phyloP scores from a whole-genome alignment of 2,888 invertebrate species.

The Spodoptera littoralis region DNA sequence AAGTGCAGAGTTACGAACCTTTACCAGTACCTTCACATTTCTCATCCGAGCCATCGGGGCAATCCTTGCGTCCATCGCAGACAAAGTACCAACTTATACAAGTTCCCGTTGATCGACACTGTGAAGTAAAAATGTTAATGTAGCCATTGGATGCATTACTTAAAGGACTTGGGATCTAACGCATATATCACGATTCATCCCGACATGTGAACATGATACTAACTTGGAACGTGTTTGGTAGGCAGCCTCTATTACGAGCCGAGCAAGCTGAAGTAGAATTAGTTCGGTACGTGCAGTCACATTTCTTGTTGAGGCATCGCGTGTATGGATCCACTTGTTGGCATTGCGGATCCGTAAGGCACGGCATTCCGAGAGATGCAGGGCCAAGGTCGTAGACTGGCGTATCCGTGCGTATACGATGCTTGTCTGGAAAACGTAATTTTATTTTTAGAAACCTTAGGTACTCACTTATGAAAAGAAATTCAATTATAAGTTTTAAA shows the following conservation, averaged over 20 bases:
- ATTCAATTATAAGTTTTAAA: neutral
- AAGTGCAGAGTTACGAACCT: conserved; percentile 79
- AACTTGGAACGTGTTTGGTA: conserved; percentile 95
- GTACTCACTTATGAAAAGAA: neutral
- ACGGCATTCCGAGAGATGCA: conserved; percentile 93
- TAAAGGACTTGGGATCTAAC: conserved; percentile 2
- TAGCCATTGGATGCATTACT: no score
- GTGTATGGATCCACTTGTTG: conserved; percentile 93
- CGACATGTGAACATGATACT: conserved; percentile 56
- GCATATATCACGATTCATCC: conserved; percentile 24
- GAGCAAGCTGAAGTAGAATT: conserved; percentile 91
- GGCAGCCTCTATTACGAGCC: conserved; percentile 93
- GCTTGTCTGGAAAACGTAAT: conserved; percentile 74
- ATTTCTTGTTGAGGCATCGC: conserved; percentile 92
- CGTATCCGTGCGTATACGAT: conserved; percentile 78
- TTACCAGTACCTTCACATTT: conserved; percentile 90
- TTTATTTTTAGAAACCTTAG: conserved; percentile 3
- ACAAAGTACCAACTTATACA: conserved; percentile 98
- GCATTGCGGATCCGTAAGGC: conserved; percentile 93
- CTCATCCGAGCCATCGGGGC: conserved; percentile 96
- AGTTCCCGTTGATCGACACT: conserved; percentile 95
- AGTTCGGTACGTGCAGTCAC: conserved; percentile 91
- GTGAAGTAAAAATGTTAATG: conserved; percentile 34
- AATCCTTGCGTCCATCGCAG: conserved; percentile 95
- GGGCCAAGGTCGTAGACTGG: conserved; percentile 82